Base-by-base conservation (phyloP, 2,113 vertebrate genomes). In the Cynopterus brachyotis region DNA sequence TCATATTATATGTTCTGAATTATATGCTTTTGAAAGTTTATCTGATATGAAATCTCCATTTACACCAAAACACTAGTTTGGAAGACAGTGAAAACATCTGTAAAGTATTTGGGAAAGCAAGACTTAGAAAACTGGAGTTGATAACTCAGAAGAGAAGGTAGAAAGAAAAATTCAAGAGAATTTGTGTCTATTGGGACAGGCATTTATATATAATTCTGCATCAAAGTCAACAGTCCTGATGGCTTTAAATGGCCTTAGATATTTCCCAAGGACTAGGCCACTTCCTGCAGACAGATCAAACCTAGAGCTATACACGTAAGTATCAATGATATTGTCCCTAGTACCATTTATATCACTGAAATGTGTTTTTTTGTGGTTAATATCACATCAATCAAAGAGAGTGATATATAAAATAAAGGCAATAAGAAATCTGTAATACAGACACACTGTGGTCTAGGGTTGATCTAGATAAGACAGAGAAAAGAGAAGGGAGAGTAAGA, bases 321-420 rank as follows among this genome's bases (percentile, higher is more conserved):
- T 87, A 82, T 80, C 67, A 90, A 72, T 90, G 73, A 96, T 60
- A 76, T 32, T 84, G 47, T 95, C 22, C 50, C 35, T 60, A 69
- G 24, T 47, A 90, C 59, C 87, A 22, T 92, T 75, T 86, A 73
- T 75, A 85, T 59, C 50, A 87, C 66, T 30, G 57, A 92, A 88
- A 96, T 76, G 57, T 88, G 9, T 9, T 26, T 66, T 35, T 30
- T 80, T 79, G 92, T 88, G 9, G 24, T 84, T 78, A 95, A 90
- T 35, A 60, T 75, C 32, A 37, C 9, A 91, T 81, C 57, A 69
- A 78, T 87, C 88, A 92, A 81, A 88, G 47, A 92, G 40, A 89
- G 35, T 94, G 80, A 88, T 57, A 80, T 47, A 64, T n/a, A 95
- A 96, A 96, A 89, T 90, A 82, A 96, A 94, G 20, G 17, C n/a